Percentiles rank a stretch among this genome's conserved stretches.
Evolutionary conservation across 2,113 vertebrate genomes (phyloP).

Genomic region (Sus scrofa): T2T-Sscrofa CM000814.6:62876501-62877000

Average conservation of each 20-base stretch:
- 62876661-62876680: background rate
- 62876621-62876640: constrained; percentile 58
- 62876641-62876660: background rate
- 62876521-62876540: background rate
- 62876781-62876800: background rate
- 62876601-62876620: constrained; percentile 15
- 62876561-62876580: background rate
- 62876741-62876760: constrained; percentile 21
- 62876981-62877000: background rate
- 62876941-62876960: background rate
- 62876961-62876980: background rate
- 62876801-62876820: background rate
- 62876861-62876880: constrained; percentile 43
- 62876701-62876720: constrained; percentile 53
- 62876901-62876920: constrained; percentile 67
- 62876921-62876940: constrained; percentile 49
- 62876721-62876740: constrained; percentile 13
- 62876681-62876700: constrained; percentile 22
- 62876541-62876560: background rate
- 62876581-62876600: background rate
- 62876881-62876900: background rate
- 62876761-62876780: constrained; percentile 14
- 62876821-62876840: background rate
- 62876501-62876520: background rate
- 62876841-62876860: constrained; percentile 56